These are phyloP conservation scores for Tragelaphus buxtoni DNA, from an alignment of 2,113 vertebrate species.

Conservation along the genomic window DNA sequence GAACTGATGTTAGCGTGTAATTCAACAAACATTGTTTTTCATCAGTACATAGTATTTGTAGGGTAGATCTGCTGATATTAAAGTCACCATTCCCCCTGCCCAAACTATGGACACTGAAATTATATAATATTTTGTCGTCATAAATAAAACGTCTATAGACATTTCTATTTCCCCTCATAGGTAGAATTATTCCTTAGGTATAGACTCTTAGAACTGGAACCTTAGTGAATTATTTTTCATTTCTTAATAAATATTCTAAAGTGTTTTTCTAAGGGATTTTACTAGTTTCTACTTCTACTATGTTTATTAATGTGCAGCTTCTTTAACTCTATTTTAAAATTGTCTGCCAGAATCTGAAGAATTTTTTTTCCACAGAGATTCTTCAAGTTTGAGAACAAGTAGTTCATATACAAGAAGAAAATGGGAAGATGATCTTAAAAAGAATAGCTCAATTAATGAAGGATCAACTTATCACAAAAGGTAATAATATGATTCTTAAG, in stretches of 20 bases:
- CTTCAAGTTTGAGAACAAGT: slow-evolving; percentile 91
- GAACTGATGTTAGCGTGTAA: background rate
- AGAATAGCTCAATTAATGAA: slow-evolving; percentile 91
- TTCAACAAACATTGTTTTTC: background rate
- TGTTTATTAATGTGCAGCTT: background rate
- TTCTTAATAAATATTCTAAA: background rate
- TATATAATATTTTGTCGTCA: background rate
- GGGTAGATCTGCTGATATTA: background rate
- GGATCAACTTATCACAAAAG: slow-evolving; percentile 97
- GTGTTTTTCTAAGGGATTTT: background rate
- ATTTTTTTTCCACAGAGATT: slow-evolving; percentile 87
- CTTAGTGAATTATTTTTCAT: background rate
- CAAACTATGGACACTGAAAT: background rate
- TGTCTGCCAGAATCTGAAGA: slow-evolving; percentile 48
- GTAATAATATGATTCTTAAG: slow-evolving; percentile 78
- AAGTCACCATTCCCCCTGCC: background rate
- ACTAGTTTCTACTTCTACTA: background rate
- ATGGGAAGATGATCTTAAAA: slow-evolving; percentile 97
- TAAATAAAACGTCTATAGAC: background rate
- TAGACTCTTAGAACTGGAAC: background rate
- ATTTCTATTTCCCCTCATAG: background rate
- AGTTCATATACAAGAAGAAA: slow-evolving; percentile 96
- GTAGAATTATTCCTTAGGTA: background rate
- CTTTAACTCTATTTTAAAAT: slow-evolving; percentile 7
- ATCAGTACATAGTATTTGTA: background rate